phyloP scores from a whole-genome alignment of 2,797 vertebrate genomes.

The Typhlichthys subterraneus region DNA sequence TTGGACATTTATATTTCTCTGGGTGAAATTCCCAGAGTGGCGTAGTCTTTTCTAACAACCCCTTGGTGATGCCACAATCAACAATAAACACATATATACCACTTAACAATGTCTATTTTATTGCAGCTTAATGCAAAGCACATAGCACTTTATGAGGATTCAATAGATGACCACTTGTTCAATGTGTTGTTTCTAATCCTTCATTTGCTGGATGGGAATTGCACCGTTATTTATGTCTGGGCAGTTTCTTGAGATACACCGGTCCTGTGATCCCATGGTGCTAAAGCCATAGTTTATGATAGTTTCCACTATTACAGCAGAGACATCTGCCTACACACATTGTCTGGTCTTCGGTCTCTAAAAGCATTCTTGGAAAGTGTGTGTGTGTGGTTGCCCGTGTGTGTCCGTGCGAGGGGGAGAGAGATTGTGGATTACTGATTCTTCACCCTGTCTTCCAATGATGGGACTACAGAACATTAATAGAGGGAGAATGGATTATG shows the following conservation, averaged over 20 bases:
- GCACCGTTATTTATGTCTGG: constrained; percentile 40
- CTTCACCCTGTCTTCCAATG: constrained; percentile 47
- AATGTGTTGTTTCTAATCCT: constrained; percentile 23
- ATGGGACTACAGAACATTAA: constrained; percentile 51
- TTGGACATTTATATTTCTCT: too few relatives aligned
- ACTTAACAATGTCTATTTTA: background rate
- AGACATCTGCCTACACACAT: constrained; percentile 56
- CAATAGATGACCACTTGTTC: constrained; percentile 17
- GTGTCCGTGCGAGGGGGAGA: background rate
- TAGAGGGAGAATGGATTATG: constrained; percentile 55
- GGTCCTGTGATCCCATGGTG: constrained; percentile 26
- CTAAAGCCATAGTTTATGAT: constrained; percentile 55
- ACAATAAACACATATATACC: too few relatives aligned
- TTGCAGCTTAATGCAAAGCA: constrained; percentile 5
- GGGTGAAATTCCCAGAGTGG: too few relatives aligned
- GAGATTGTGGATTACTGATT: constrained; percentile 12
- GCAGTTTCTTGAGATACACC: constrained; percentile 36
- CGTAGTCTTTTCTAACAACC: too few relatives aligned
- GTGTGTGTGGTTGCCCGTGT: constrained; percentile 10
- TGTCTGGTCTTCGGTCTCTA: constrained; percentile 53
- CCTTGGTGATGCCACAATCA: too few relatives aligned
- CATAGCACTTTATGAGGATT: background rate
- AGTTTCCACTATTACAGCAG: constrained; percentile 66
- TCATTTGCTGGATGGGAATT: constrained; percentile 23
- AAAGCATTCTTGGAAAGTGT: constrained; percentile 72